Evolutionary conservation across 2,888 invertebrate species (phyloP).

Genomic region (Protonemura montana): DNA sequence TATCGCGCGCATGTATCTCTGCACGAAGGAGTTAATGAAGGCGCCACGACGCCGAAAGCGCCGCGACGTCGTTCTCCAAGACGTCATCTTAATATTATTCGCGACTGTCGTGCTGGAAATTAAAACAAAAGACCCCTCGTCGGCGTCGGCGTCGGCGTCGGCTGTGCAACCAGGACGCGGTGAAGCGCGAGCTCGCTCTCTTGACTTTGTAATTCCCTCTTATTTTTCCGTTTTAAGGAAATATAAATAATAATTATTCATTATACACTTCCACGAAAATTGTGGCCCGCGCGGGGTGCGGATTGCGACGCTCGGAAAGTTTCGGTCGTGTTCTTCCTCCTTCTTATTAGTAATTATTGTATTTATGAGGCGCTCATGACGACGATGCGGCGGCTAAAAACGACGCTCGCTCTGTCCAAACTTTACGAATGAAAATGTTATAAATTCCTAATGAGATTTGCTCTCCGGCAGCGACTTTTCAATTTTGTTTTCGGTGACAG

Average conservation of each 20-base stretch:
- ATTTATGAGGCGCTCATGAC: conserved; percentile 42
- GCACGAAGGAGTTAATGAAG: conserved; percentile 19
- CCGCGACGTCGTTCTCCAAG: background rate
- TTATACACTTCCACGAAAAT: conserved; percentile 8
- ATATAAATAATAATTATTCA: conserved; percentile 46
- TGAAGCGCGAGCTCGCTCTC: conserved; percentile 17
- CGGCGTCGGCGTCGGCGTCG: background rate
- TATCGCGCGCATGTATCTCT: background rate
- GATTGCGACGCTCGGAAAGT: conserved; percentile 25
- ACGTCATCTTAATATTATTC: background rate
- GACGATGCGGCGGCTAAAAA: background rate
- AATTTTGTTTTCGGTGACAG: background rate
- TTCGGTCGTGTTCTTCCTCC: conserved; percentile 37
- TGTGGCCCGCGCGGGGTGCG: background rate
- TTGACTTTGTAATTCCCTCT: conserved; percentile 39
- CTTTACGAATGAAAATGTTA: conserved; percentile 45
- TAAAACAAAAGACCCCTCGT: conserved; percentile 28
- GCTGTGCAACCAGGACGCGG: background rate
- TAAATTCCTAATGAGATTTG: conserved; percentile 45
- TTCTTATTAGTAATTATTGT: conserved; percentile 44
- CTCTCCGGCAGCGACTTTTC: background rate
- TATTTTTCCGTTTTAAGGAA: conserved; percentile 36
- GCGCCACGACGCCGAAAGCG: background rate
- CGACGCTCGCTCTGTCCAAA: conserved; percentile 8
- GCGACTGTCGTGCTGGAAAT: background rate